phyloP scores from a whole-genome alignment of 2,888 invertebrate genomes.

The Volucella inflata region DNA sequence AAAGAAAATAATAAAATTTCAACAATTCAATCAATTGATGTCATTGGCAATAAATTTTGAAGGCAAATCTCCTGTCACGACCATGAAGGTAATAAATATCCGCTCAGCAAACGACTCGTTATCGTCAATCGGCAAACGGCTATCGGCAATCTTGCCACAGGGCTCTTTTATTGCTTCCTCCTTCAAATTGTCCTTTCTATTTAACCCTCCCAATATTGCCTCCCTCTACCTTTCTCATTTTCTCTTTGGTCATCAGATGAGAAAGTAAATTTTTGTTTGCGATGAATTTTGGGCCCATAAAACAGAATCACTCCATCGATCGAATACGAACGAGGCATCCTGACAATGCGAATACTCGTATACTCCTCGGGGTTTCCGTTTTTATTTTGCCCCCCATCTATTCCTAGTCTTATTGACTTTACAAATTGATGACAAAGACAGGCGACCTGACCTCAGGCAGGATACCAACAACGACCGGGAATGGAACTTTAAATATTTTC shows the following conservation, averaged over 20 bases:
- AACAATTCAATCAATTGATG: conserved; percentile 45
- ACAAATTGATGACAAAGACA: no score
- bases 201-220: no score
- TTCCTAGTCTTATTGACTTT: no score
- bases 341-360: conserved; percentile 4
- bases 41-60: conserved; percentile 33
- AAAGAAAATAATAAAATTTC: not conserved
- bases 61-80: conserved; percentile 36
- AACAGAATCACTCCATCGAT: conserved; percentile 51
- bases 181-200: not conserved
- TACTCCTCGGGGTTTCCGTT: no score
- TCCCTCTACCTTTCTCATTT: no score
- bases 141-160: conserved; percentile 4
- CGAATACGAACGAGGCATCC: conserved; percentile 31
- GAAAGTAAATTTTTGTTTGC: conserved; percentile 26
- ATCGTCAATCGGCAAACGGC: not conserved
- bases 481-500: no score
- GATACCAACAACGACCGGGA: no score
- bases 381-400: no score
- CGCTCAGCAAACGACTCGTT: conserved; percentile 17
- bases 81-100: conserved; percentile 52
- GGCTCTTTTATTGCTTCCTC: conserved; percentile 20
- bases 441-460: no score
- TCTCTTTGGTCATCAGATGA: no score
- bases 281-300: conserved; percentile 40